Evolutionary conservation across 2,797 vertebrate genomes (phyloP).

Genomic region (Sarcoramphus papa): DNA sequence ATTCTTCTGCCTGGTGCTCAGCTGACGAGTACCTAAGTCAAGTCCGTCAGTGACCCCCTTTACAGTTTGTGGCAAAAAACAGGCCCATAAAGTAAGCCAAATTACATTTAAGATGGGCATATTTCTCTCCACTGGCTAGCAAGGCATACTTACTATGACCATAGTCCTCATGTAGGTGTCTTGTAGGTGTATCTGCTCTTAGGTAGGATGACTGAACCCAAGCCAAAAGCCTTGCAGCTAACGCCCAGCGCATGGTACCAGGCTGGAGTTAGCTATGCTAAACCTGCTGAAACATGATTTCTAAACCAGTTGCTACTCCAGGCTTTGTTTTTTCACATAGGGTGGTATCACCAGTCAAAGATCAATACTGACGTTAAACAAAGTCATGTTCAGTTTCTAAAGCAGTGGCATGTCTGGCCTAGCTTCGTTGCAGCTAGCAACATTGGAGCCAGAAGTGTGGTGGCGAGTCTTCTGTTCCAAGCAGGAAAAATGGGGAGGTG

Average conservation of each 20-base stretch:
- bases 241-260: accelerated
- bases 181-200: too few relatives aligned
- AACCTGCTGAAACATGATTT: not conserved
- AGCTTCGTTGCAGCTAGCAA: not conserved
- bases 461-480: not conserved
- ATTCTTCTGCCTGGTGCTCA: not conserved
- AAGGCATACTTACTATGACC: not conserved
- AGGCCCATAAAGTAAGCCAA: not conserved
- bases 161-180: not conserved
- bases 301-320: not conserved
- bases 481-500: not conserved
- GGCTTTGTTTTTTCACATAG: not conserved
- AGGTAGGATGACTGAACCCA: not conserved
- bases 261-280: not conserved
- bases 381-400: not conserved
- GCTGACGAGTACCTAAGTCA: not conserved
- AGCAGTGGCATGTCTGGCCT: not conserved
- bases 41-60: not conserved
- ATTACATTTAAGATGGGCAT: not conserved
- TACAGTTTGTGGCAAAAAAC: not conserved
- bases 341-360: not conserved
- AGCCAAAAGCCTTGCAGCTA: not conserved
- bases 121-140: not conserved
- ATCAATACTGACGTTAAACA: not conserved
- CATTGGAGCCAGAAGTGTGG: not conserved